Percentiles rank a stretch among this genome's conserved stretches.
These are phyloP conservation scores for Xenopus laevis DNA, from an alignment of 2,113 vertebrate genomes.

Conservation along the genomic window DNA sequence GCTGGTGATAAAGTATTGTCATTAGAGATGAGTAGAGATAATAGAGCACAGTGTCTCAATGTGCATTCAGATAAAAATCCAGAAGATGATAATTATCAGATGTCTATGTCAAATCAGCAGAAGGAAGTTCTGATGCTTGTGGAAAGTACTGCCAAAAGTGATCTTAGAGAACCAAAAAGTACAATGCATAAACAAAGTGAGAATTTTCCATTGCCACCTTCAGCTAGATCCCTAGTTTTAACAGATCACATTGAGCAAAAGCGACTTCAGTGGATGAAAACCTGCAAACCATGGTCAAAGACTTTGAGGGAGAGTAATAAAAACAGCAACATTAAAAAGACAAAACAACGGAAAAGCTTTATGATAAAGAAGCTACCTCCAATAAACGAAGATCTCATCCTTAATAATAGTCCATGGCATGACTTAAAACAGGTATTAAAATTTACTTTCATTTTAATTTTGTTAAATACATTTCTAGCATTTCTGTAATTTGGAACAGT, in stretches of 20 bases:
- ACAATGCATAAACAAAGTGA: neutral
- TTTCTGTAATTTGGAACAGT: no score
- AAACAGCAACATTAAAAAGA: constrained; percentile 58
- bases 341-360: constrained; percentile 47
- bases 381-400: constrained; percentile 64
- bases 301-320: constrained; percentile 66
- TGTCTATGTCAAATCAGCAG: neutral
- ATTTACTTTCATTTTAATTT: neutral
- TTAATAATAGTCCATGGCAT: constrained; percentile 63
- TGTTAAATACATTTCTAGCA: no score
- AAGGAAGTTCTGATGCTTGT: neutral
- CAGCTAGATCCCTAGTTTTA: constrained; percentile 43
- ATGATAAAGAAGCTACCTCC: constrained; percentile 57
- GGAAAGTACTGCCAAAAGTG: constrained; percentile 27
- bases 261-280: constrained; percentile 77
- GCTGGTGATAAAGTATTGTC: neutral
- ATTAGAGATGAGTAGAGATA: neutral
- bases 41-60: neutral
- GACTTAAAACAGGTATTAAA: constrained; percentile 75
- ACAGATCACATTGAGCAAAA: constrained; percentile 68
- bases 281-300: constrained; percentile 74
- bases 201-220: constrained; percentile 2
- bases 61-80: neutral
- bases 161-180: constrained; percentile 25
- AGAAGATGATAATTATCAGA: neutral